Evolutionary conservation across 2,113 vertebrate genomes (phyloP).

Genomic region (Oncorhynchus mykiss): DNA sequence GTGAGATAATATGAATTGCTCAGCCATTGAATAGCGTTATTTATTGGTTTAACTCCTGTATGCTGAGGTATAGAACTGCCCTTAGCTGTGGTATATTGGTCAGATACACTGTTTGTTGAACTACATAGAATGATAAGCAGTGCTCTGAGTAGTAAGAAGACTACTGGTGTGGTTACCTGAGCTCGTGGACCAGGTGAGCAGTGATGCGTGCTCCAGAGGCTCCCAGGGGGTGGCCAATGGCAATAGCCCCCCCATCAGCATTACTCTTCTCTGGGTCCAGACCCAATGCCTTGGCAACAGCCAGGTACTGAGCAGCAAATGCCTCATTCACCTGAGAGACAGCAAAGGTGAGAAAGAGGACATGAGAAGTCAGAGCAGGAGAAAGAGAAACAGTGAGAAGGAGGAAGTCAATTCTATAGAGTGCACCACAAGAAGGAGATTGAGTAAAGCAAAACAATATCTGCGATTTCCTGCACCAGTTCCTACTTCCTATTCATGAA

Average conservation of each 20-base stretch:
- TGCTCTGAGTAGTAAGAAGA: background rate
- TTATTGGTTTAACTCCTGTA: no score
- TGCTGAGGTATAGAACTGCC: no score
- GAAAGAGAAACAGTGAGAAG: no score
- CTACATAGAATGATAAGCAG: no score
- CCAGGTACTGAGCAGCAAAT: slow-evolving; percentile 89
- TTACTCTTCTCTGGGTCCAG: slow-evolving; percentile 89
- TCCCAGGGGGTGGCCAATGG: slow-evolving; percentile 90
- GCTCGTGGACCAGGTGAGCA: slow-evolving; percentile 87
- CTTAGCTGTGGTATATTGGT: no score
- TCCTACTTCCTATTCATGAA: slow-evolving; percentile 1
- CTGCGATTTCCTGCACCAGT: no score
- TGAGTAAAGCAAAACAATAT: background rate
- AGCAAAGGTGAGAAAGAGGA: slow-evolving; percentile 6
- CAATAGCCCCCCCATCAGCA: slow-evolving; percentile 90
- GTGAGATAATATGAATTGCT: background rate
- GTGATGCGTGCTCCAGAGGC: slow-evolving; percentile 91
- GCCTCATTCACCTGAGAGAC: slow-evolving; percentile 90
- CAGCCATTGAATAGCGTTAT: no score
- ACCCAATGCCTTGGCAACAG: slow-evolving; percentile 83
- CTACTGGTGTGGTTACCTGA: slow-evolving; percentile 76
- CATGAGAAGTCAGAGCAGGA: no score
- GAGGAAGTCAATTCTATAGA: no score
- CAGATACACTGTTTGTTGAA: no score
- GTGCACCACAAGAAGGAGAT: background rate